phyloP scores from a whole-genome alignment of 2,113 vertebrate species.

The Myotis davidii region DNA sequence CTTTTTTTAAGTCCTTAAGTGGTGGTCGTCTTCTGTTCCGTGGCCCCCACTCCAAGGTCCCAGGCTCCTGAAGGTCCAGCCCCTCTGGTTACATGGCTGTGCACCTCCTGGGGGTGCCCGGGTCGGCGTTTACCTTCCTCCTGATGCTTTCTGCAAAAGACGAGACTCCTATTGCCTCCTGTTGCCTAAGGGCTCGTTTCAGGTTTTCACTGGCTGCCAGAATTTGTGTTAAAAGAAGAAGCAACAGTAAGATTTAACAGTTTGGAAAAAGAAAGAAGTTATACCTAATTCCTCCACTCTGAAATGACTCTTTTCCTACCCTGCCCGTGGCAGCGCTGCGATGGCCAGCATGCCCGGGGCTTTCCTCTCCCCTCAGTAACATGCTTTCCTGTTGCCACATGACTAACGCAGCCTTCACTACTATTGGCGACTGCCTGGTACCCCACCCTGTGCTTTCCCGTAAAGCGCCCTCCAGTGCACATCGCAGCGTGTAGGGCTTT shows the following conservation, averaged over 20 bases:
- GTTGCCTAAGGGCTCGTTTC: neutral
- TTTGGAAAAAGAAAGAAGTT: neutral
- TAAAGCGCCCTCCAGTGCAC: neutral
- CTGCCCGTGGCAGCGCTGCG: neutral
- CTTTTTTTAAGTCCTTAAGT: neutral
- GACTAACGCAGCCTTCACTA: neutral
- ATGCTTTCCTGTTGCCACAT: neutral
- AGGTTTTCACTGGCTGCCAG: neutral
- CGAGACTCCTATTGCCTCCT: neutral
- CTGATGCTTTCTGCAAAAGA: slow-evolving; percentile 90
- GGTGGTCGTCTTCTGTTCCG: neutral
- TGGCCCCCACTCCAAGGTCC: rapidly evolving
- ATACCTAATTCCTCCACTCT: neutral
- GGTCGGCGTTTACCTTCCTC: slow-evolving; percentile 89
- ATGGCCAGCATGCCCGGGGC: neutral
- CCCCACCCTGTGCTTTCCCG: neutral
- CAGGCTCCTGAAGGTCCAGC: neutral
- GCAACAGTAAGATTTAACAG: neutral
- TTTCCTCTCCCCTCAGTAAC: neutral
- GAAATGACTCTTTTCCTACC: neutral
- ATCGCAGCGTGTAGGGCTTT: neutral
- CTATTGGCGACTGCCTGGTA: neutral
- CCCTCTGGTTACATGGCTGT: slow-evolving; percentile 83
- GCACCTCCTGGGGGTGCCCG: slow-evolving; percentile 86
- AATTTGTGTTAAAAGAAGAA: neutral